Conservation (phyloP, 2,113 vertebrate species). For the Sterrhoptilus dennistouni region DNA sequence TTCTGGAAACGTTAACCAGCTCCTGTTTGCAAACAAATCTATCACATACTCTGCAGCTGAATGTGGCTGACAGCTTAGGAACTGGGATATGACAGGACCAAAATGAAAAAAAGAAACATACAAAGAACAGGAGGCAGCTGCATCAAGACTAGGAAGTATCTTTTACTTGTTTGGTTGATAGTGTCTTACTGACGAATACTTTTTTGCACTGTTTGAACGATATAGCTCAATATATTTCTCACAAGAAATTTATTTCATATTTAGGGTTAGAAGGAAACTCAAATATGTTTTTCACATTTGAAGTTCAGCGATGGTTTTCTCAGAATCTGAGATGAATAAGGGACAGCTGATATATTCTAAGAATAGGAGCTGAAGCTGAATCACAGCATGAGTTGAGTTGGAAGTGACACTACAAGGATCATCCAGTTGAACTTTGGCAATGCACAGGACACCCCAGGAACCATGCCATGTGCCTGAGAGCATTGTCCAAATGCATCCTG, state of each 20-base stretch:
- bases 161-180: neutral
- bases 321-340: neutral
- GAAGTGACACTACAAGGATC: neutral
- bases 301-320: neutral
- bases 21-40: conserved; percentile 8
- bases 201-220: neutral
- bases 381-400: neutral
- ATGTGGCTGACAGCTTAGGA: neutral
- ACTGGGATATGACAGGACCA: neutral
- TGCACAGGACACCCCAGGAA: neutral
- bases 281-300: neutral
- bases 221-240: neutral
- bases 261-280: neutral
- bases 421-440: neutral
- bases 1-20: conserved; percentile 2
- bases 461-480: no score
- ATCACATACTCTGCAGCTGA: neutral
- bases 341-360: neutral
- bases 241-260: neutral
- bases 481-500: neutral
- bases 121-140: neutral
- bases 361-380: neutral
- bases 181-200: neutral
- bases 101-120: neutral
- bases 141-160: neutral